Base-by-base conservation (phyloP, 2,888 invertebrate species). In the Teleiodes luculella region DNA sequence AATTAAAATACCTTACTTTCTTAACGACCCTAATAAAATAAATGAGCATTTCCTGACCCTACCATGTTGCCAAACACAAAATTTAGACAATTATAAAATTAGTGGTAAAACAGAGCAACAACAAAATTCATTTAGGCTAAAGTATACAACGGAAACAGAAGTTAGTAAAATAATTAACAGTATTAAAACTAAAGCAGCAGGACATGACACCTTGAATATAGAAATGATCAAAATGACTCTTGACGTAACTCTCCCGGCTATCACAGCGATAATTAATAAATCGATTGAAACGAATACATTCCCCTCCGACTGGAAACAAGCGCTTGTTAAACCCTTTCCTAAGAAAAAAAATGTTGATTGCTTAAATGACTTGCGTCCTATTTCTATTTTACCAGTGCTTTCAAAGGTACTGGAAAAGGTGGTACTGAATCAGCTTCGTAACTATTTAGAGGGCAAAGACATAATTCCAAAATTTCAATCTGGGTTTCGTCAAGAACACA, bases 181-280 rank as follows among this genome's bases (percentile, higher is more conserved):
- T 35, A 58, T 60, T 8, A 41, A 55, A 14, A 57, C 55, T 11
- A 53, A 54, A 4, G 54, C 60, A 7, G 16, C 14, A 18, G 60
- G 60, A 5, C 36, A 47, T 16, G 58, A 60, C 39, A 36, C 20
- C 20, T 20, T 57, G 0, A 45, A 33, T 11, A 55, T 57, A 10
- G 48, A 61, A 13, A 61, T 57, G 59, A 55, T 61, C n/a, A 55
- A 50, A n/a, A 28, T 55, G 8, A 57, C 56, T 3, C 30, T 61
- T 30, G 43, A 50, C 1, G 35, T n/a, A 3, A 59, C 58, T 8
- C 41, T 61, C 8, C 37, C 57, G 3, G 47, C 52, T 11, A 58
- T 61, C 10, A 54, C 55, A 4, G 24, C 33, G 11, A 58, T 59
- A 16, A 30, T 61, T 3, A 62, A 62, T 33, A 35, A 33, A 20